Conservation (phyloP, 2,888 invertebrate species). For the Brachynemurus nebulosus region DNA sequence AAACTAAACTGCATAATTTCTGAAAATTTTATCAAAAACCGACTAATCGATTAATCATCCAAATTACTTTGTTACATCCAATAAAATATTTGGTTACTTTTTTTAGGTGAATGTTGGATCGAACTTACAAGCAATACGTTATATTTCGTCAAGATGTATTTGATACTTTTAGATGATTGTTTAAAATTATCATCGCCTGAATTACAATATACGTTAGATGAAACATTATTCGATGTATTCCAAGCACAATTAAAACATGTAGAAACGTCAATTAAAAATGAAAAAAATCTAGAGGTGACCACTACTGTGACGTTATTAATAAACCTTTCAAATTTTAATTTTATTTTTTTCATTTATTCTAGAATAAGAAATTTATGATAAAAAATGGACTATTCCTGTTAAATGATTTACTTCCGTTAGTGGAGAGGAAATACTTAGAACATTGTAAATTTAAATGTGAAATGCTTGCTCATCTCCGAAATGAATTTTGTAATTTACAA, state of each 20-base stretch:
- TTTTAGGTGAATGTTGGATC: constrained; percentile 49
- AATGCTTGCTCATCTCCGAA: constrained; percentile 35
- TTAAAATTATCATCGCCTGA: constrained; percentile 61
- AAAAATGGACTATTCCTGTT: constrained; percentile 60
- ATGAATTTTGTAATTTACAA: constrained; percentile 39
- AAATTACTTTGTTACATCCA: no score
- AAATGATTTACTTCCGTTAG: constrained; percentile 47
- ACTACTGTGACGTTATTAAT: background rate
- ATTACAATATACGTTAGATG: constrained; percentile 56
- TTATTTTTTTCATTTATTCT: constrained; percentile 21
- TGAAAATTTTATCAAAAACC: no score
- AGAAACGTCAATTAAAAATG: constrained; percentile 38
- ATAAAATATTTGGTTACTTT: no score
- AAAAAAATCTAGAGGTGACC: constrained; percentile 36
- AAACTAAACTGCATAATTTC: no score
- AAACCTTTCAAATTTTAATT: background rate
- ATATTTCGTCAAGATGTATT: constrained; percentile 62
- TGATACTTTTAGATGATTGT: constrained; percentile 62
- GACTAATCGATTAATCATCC: no score
- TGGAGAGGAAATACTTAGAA: constrained; percentile 46
- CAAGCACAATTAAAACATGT: constrained; percentile 56
- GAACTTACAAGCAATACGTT: constrained; percentile 67
- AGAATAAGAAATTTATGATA: constrained; percentile 36
- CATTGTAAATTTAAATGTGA: constrained; percentile 44
- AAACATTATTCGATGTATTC: constrained; percentile 58